Percentiles rank a stretch among this genome's conserved stretches.
Conservation (phyloP, 2,888 invertebrate species). For the Lasiommata megera region DNA sequence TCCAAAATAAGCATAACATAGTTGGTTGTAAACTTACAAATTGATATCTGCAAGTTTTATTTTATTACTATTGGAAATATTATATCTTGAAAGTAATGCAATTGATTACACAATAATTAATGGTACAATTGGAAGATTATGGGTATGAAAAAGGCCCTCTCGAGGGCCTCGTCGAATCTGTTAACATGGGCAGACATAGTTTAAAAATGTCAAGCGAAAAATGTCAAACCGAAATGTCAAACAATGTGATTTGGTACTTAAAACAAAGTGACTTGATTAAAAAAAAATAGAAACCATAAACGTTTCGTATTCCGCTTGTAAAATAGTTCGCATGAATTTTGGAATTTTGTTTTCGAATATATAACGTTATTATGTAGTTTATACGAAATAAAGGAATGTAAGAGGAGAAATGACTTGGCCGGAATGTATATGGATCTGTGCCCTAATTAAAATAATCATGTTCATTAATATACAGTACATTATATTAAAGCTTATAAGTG, state of each 20-base stretch:
- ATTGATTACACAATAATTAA: background rate
- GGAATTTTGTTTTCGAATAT: background rate
- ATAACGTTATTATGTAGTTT: background rate
- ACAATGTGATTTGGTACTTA: background rate
- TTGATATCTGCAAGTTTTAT: background rate
- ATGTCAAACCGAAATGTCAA: background rate
- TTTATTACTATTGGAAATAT: background rate
- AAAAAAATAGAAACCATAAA: too few species aligned
- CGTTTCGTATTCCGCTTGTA: too few species aligned
- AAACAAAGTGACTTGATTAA: background rate
- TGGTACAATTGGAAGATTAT: too few species aligned
- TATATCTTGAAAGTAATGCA: conserved; percentile 3
- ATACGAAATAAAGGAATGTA: conserved; percentile 17
- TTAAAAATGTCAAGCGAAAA: too few species aligned
- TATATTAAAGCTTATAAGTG: too few species aligned
- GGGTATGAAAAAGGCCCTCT: too few species aligned
- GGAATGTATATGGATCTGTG: too few species aligned
- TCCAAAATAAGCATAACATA: background rate
- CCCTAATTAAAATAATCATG: too few species aligned
- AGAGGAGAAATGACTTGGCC: background rate
- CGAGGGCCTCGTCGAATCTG: too few species aligned
- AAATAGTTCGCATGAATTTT: background rate
- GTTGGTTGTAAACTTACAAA: background rate
- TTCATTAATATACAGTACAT: too few species aligned
- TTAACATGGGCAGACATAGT: too few species aligned